Percentiles rank a stretch among this genome's conserved stretches.
These are phyloP conservation scores for Plecotus auritus DNA, from an alignment of 2,113 vertebrate species.

Conservation along the genomic window DNA sequence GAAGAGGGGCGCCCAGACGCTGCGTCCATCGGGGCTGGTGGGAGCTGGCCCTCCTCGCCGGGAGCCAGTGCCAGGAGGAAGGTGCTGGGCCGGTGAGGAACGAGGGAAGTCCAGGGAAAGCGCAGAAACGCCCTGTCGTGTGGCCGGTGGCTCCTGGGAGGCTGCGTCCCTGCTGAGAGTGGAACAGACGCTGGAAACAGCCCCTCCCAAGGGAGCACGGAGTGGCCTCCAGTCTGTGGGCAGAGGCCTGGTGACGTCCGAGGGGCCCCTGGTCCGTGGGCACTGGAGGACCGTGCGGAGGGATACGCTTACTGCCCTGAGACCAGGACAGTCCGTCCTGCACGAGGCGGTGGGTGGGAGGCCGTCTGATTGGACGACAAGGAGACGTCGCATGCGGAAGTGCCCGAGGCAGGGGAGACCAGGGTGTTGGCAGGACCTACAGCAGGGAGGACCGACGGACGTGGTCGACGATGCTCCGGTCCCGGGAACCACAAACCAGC, in stretches of 20 bases:
- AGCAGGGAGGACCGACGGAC: accelerated
- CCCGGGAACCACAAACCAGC: neutral
- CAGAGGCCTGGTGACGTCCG: neutral
- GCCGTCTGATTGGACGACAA: neutral
- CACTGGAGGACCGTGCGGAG: neutral
- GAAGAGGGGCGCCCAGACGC: accelerated
- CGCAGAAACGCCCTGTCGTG: accelerated
- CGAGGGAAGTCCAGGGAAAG: accelerated
- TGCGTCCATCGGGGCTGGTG: too few relatives aligned
- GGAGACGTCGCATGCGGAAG: neutral
- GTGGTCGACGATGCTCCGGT: neutral
- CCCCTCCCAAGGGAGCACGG: neutral
- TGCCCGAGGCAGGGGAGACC: neutral
- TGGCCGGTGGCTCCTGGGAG: neutral
- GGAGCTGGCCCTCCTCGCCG: neutral
- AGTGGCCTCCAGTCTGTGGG: neutral
- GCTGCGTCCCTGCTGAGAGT: too few relatives aligned
- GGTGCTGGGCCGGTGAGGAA: accelerated
- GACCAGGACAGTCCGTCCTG: neutral
- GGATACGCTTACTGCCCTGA: too few relatives aligned
- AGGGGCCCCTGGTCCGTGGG: neutral
- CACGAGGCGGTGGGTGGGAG: neutral
- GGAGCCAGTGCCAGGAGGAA: neutral
- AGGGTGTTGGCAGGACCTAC: too few relatives aligned
- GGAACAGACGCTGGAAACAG: neutral